Evolutionary conservation across 2,113 vertebrate species (phyloP).

Genomic region (Pelmatolapia mariae): DNA sequence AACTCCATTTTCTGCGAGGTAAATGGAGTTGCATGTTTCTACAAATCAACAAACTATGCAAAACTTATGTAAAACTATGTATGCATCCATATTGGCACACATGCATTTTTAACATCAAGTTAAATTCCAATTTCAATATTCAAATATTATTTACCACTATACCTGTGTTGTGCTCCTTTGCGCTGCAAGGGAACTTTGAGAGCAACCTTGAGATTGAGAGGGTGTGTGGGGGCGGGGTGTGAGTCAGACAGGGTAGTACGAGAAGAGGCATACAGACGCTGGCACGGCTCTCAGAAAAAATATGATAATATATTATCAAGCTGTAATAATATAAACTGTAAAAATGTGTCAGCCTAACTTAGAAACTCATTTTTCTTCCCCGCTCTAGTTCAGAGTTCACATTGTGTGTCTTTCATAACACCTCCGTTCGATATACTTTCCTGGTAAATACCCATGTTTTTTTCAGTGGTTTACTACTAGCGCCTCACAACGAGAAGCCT

Average conservation of each 20-base stretch:
- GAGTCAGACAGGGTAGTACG: not conserved
- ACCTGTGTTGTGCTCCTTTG: not conserved
- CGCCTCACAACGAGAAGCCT: not conserved
- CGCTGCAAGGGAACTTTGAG: not conserved
- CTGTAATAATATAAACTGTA: not conserved
- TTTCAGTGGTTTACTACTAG: not conserved
- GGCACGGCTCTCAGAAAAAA: not conserved
- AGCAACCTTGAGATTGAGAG: not conserved
- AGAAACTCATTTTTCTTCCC: not conserved
- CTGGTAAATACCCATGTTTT: not conserved
- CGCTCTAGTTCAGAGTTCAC: not conserved
- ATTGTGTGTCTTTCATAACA: not conserved
- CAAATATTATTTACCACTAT: not conserved
- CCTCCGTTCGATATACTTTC: not conserved
- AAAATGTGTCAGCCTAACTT: not conserved
- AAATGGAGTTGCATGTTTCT: not conserved
- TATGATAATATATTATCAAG: not conserved
- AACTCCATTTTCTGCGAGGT: not conserved
- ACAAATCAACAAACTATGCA: not conserved
- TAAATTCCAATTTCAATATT: not conserved
- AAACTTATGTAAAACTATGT: not conserved
- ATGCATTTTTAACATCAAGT: not conserved
- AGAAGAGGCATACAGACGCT: not conserved
- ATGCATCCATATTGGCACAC: not conserved
- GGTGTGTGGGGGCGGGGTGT: not conserved